These are phyloP conservation scores for Cassiopea xamachana DNA, from an alignment of 30 jellyfish, hydroid and myxozoan species.

Conservation along the genomic window DNA sequence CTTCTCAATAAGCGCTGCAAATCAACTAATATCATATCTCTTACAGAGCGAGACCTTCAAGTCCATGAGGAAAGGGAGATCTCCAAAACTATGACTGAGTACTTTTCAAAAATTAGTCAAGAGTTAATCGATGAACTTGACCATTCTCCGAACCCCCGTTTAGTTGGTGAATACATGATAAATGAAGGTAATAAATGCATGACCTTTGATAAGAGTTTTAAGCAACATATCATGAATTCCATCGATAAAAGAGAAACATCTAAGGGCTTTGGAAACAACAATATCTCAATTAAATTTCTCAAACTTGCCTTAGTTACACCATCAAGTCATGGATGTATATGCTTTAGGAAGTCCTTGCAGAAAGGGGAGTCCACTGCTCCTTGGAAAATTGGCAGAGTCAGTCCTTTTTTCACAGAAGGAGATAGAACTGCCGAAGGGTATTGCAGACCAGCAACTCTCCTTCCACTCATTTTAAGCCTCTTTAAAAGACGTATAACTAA, in stretches of 20 bases:
- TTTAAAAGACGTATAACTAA: slow-evolving; percentile 54
- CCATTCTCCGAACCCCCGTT: too few species aligned
- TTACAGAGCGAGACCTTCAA: too few species aligned
- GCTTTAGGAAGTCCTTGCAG: neutral
- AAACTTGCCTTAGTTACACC: neutral
- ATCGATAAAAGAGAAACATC: neutral
- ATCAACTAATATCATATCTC: too few species aligned
- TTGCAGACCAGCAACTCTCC: slow-evolving; percentile 53
- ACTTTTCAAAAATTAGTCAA: too few species aligned
- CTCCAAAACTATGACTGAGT: too few species aligned
- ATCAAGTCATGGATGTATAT: neutral
- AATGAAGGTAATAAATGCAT: too few species aligned
- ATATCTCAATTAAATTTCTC: neutral
- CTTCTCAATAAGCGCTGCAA: too few species aligned
- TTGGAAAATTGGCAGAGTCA: slow-evolving; percentile 47
- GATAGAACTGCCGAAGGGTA: slow-evolving; percentile 26
- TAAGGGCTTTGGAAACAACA: neutral
- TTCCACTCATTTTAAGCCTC: slow-evolving; percentile 52
- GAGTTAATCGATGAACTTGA: too few species aligned
- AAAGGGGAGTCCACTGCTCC: neutral
- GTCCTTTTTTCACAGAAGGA: slow-evolving; percentile 40
- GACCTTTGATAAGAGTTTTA: too few species aligned
- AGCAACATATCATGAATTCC: too few species aligned
- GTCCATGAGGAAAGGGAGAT: too few species aligned
- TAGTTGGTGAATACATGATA: too few species aligned